Percentiles rank a stretch among this genome's conserved stretches.
phyloP scores from a whole-genome alignment of 2,113 vertebrate species.

The Galbula dea region DNA sequence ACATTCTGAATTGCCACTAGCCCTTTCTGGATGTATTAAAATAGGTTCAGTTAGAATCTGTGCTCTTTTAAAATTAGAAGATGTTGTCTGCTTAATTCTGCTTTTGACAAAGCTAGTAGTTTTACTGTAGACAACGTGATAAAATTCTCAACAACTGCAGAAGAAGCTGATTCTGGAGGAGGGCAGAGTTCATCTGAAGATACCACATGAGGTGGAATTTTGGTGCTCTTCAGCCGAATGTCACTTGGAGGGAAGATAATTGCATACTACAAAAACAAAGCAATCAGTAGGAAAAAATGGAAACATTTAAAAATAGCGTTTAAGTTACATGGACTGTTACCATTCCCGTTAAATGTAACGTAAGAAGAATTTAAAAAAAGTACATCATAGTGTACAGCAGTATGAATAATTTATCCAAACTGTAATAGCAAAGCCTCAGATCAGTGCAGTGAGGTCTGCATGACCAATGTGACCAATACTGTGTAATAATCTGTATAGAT shows the following conservation, averaged over 20 bases:
- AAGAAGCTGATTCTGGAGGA: not conserved
- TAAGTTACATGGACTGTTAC: not conserved
- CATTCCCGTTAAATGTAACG: not conserved
- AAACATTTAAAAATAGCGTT: not conserved
- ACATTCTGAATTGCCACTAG: not conserved
- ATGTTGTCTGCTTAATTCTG: not conserved
- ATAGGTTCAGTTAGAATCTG: not conserved
- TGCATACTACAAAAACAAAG: not conserved
- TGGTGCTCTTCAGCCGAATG: constrained; percentile 13
- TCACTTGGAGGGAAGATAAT: constrained; percentile 35
- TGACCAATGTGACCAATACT: not conserved
- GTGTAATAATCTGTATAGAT: not conserved
- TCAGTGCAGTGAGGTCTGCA: not conserved
- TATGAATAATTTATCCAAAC: not conserved
- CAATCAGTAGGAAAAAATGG: constrained; percentile 8
- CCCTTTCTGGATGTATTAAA: not conserved
- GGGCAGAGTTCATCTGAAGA: not conserved
- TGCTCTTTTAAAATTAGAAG: not conserved
- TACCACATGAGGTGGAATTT: not conserved
- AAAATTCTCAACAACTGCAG: not conserved
- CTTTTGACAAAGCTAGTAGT: not conserved
- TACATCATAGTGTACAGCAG: not conserved
- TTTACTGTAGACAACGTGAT: not conserved
- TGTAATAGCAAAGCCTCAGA: not conserved
- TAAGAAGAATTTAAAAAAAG: not conserved